Evolutionary conservation across 2,888 invertebrate species (phyloP).

Genomic region (Cerastis leucographa): DNA sequence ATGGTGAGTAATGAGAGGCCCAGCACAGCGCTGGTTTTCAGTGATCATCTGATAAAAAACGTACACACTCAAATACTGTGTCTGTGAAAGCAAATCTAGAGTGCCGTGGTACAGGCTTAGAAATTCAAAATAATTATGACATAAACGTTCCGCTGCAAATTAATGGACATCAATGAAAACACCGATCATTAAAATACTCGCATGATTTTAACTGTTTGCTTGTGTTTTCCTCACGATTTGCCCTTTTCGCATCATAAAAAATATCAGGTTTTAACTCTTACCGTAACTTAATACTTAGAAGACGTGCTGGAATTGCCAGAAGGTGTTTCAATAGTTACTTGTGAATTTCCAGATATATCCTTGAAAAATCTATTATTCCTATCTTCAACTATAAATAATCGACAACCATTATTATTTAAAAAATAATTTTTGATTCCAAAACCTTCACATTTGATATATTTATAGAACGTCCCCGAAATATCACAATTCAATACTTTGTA

Average conservation of each 20-base stretch:
- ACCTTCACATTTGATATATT: slow-evolving; percentile 27
- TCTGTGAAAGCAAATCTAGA: too few species aligned
- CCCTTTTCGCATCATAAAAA: too few species aligned
- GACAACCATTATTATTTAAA: slow-evolving; percentile 13
- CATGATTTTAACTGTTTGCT: background rate
- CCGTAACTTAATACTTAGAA: background rate
- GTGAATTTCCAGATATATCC: background rate
- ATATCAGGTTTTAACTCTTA: background rate
- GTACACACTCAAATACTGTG: too few species aligned
- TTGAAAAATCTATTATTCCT: background rate
- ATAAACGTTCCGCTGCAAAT: too few species aligned
- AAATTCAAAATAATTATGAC: too few species aligned
- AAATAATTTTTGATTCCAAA: slow-evolving; percentile 19
- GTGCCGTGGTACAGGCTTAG: too few species aligned
- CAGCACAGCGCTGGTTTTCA: too few species aligned
- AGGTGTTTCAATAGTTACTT: background rate
- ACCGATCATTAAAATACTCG: background rate
- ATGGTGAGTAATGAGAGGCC: too few species aligned
- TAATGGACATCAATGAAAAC: too few species aligned
- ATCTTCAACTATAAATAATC: slow-evolving; percentile 8
- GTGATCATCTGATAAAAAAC: too few species aligned
- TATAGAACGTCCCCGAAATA: slow-evolving; percentile 21
- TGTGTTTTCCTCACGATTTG: background rate
- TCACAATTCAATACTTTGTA: slow-evolving; percentile 42
- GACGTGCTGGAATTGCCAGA: background rate